phyloP scores from a whole-genome alignment of 2,888 invertebrate genomes.

The Calephelis perditalis region DNA sequence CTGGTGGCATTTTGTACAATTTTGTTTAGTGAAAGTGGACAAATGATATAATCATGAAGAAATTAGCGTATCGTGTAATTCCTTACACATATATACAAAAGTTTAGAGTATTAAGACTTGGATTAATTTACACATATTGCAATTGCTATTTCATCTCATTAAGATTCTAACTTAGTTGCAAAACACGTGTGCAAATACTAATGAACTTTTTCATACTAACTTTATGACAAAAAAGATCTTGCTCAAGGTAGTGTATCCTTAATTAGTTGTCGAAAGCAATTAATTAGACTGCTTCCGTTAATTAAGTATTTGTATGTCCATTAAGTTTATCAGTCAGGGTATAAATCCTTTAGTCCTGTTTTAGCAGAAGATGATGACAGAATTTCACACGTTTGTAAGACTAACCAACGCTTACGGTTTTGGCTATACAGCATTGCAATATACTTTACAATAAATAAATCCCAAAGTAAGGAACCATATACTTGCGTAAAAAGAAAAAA shows the following conservation, averaged over 20 bases:
- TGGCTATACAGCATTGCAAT: no score
- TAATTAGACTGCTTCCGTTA: constrained; percentile 10
- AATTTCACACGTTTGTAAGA: not conserved
- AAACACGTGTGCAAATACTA: constrained; percentile 5
- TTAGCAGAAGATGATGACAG: not conserved
- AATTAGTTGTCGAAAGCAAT: constrained; percentile 11
- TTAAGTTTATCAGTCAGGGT: not conserved
- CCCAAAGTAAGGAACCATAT: no score
- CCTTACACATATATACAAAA: no score
- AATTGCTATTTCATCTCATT: constrained; percentile 4
- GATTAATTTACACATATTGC: not conserved
- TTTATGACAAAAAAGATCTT: constrained; percentile 4
- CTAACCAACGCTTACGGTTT: no score
- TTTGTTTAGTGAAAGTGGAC: no score
- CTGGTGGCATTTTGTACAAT: no score
- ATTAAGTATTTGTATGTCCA: constrained; percentile 4
- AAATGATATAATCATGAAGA: no score
- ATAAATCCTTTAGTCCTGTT: constrained; percentile 8
- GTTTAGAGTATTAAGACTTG: not conserved
- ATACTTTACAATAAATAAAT: no score
- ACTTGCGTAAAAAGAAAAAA: no score
- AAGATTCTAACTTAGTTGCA: constrained; percentile 5
- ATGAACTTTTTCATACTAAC: constrained; percentile 7
- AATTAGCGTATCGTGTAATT: no score
- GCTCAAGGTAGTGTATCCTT: constrained; percentile 7